Base-by-base conservation (phyloP, 1,140 invertebrate genomes). In the Globodera ellingtonae region DNA sequence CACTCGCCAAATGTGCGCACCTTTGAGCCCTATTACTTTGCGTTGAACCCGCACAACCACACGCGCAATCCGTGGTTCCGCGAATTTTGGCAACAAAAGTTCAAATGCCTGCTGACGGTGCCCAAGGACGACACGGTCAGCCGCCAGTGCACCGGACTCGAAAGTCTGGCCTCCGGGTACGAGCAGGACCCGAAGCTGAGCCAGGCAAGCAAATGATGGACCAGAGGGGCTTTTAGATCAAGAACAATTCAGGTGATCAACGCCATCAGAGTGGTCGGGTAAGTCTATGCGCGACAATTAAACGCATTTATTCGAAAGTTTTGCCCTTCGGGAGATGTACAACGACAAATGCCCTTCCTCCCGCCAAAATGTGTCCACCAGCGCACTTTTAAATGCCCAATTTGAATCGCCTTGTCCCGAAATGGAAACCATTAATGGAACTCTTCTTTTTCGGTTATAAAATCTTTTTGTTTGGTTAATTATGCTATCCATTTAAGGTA, bases 1-100 rank as follows among this genome's bases (percentile, higher is more conserved):
- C 92, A 94, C 85, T 94, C 94, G 5, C 93, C 93, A 0, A 92
- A 92, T 81, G 92, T 94, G 6, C 84, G 89, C 6, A 90, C 91
- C 71, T 94, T 94, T 87, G 93, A 94, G 85, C 87, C 92, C 3
- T 92, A 94, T 87, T 94, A 94, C 88, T 92, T 92, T 81, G 89
- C 90, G 0, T 90, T 94, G 50, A 92, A 92, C 82, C 93, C 93
- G 0, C 79, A 89, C 75, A 92, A 90, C 82, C 93, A 94, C 88
- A 88, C 88, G 1, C 89, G 92, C 46, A 94, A 94, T 90, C 93
- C 93, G 4, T 94, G 94, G 90, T 66, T 94, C 88, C 89, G 90
- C 35, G 93, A 94, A 87, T 93, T 93, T 89, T 94, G 93, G 93
- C 92, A 94, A 88, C 88, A 91, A 62, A 92, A 91, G 82, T 94